Conservation (phyloP, 2,797 vertebrate species). For the Calcarius lapponicus region DNA sequence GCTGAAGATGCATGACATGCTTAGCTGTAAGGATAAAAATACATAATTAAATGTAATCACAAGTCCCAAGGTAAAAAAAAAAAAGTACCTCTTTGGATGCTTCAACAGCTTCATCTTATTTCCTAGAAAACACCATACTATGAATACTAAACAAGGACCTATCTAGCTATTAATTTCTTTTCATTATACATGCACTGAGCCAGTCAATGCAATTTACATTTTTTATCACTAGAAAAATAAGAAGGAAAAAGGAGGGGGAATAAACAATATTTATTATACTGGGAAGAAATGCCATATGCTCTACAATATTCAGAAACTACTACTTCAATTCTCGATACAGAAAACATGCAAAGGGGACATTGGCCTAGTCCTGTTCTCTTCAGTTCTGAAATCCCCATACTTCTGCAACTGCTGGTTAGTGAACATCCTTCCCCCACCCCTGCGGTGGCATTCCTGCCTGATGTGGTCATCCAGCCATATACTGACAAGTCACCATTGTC, state of each 20-base stretch:
- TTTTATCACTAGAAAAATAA: not conserved
- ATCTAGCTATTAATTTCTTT: not conserved
- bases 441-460: not conserved
- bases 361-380: not conserved
- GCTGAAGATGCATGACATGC: not conserved
- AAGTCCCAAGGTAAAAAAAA: not conserved
- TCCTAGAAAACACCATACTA: constrained; percentile 8
- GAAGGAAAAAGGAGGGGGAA: not conserved
- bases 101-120: constrained; percentile 28
- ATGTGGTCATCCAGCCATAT: constrained; percentile 2
- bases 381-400: not conserved
- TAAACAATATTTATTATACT: not conserved
- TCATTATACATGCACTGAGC: not conserved
- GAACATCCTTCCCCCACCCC: not conserved
- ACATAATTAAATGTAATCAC: not conserved
- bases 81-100: not conserved
- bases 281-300: not conserved
- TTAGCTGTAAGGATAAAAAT: not conserved
- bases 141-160: not conserved
- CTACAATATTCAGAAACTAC: not conserved
- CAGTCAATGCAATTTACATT: not conserved
- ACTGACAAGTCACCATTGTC: not conserved
- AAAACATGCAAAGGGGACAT: not conserved
- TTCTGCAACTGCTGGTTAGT: not conserved
- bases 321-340: not conserved